Percentiles rank a stretch among this genome's conserved stretches.
phyloP scores from a whole-genome alignment of 92 coral and sea anemone genomes.

The Isaurus tuberculatus region DNA sequence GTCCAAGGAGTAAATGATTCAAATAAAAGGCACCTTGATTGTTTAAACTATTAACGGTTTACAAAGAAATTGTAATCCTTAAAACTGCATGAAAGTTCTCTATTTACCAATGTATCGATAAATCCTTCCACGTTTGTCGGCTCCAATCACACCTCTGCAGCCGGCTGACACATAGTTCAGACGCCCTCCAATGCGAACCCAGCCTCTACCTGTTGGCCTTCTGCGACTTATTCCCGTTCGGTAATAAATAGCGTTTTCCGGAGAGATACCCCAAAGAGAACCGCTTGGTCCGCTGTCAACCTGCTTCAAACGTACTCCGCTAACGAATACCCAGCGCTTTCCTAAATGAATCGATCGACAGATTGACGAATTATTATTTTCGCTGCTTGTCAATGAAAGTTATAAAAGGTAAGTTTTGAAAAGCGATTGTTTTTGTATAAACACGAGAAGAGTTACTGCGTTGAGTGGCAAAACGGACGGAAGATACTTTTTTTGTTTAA shows the following conservation, averaged over 20 bases:
- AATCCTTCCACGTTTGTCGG: constrained; percentile 10
- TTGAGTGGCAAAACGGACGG: too few relatives aligned
- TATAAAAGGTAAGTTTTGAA: too few relatives aligned
- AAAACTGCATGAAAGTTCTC: not conserved
- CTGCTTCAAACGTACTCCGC: constrained; percentile 26
- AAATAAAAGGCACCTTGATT: too few relatives aligned
- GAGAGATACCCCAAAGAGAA: constrained; percentile 2
- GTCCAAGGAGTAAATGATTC: too few relatives aligned
- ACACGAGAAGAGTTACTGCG: too few relatives aligned
- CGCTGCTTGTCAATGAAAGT: too few relatives aligned
- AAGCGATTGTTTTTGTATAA: too few relatives aligned
- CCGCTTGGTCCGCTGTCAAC: constrained; percentile 32
- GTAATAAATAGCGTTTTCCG: not conserved
- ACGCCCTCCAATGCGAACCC: constrained; percentile 45
- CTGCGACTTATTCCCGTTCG: constrained; percentile 34
- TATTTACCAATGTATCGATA: constrained; percentile 28
- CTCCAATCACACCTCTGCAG: constrained; percentile 32
- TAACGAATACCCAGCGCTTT: not conserved
- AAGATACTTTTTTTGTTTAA: too few relatives aligned
- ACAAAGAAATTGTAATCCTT: not conserved
- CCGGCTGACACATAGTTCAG: constrained; percentile 35
- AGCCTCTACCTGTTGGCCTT: constrained; percentile 39
- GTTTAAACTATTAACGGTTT: not conserved
- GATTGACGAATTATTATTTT: not conserved
- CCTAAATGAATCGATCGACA: not conserved